Base-by-base conservation (phyloP, 1,140 invertebrate genomes). In the Laodelphax striatellus region DNA sequence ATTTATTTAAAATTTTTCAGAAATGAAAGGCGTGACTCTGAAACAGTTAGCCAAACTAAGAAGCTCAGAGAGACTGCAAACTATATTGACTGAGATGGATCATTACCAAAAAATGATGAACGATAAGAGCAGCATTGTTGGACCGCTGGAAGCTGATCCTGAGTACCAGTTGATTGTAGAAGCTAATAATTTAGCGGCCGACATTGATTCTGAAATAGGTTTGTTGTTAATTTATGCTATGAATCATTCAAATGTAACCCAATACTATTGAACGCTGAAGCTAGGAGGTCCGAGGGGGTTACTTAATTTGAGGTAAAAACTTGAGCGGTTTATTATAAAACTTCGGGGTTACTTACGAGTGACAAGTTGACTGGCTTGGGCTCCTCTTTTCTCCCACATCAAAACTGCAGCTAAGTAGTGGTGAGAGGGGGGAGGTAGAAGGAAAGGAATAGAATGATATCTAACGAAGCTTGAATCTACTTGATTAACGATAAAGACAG, bases 151-250 rank as follows among this genome's bases (percentile, higher is more conserved):
- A 75, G 85, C 88, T 9, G 93, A 98, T 79, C 92, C 94, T 6
- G 95, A 98, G 73, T 98, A 98, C 76, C 85, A 90, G 66, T 75
- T 98, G 5, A 97, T 98, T 70, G 94, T 98, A 1, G 92, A 97
- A 77, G 94, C 94, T 2, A 98, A 98, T 72, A 94, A 94, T 71
- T 84, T 95, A 60, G 93, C 93, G 57, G 93, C 92, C 6, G 92
- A 97, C 71, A 90, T 98, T 68, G 94, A 98, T 72, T 88, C 91
- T 76, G 96, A 98, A 84, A 91, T 98, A 64, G 85, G 87, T 90
- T 80, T 76, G 31, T 55, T 2, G 9, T 50, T 38, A 2, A 38
- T 38, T 38, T 28, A 28, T 28, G 2, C 24, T 4, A 28, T 4
- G 24, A 4, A 28, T 28, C 2, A 28, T 28, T 28, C 24, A 4